Base-by-base conservation (phyloP, 2,113 vertebrate genomes). In the Vulpes vulpes region DNA sequence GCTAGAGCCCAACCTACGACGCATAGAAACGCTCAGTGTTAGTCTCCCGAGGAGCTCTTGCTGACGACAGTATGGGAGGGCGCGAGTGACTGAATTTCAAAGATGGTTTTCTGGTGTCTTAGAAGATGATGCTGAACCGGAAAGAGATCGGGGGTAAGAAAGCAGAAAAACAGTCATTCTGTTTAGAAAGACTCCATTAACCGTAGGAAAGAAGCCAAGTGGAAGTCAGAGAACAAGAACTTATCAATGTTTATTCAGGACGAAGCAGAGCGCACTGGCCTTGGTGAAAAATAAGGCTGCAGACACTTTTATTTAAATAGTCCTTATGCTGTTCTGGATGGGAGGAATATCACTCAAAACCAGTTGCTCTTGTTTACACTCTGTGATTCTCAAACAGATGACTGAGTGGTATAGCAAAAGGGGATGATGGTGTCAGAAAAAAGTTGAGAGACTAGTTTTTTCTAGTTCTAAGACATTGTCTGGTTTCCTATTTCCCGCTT, bases 101-200 rank as follows among this genome's bases (percentile, higher is more conserved):
- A 94, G 38, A 55, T 20, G 85, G 0, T 86, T 95, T 67, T 82
- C 23, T 57, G 7, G 9, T 67, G 3, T 86, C 16, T 69, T 89
- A 91, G 64, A 86, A 92, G 74, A 12, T 57, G 7, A 57, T 62
- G 25, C 38, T 96, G 57, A 27, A 74, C 23, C 27, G 8, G 82
- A 95, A 96, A 78, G 22, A 91, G 5, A 91, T 7, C 78, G 23
- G 19, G 25, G 86, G 23, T 62, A 51, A 11, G 3, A 65, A 73
- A 96, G 38, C 53, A 93, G 35, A 89, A 91, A 85, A 94, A 17
- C 1, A 57, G 60, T 62, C 0, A 0, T 86, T 82, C 4, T 83
- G 10, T 90, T 89, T 25, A 88, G 73, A 89, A 86, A 94, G 55
- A 89, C 35, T 92, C 10, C 38, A 20, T 86, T 69, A 92, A 49